A percentile compares a stretch with the other conserved stretches of the same genome.
Evolutionary conservation across 53 echinoderm and acorn worm genomes (phyloP).

Genomic region (Holothuria leucospilota): DNA sequence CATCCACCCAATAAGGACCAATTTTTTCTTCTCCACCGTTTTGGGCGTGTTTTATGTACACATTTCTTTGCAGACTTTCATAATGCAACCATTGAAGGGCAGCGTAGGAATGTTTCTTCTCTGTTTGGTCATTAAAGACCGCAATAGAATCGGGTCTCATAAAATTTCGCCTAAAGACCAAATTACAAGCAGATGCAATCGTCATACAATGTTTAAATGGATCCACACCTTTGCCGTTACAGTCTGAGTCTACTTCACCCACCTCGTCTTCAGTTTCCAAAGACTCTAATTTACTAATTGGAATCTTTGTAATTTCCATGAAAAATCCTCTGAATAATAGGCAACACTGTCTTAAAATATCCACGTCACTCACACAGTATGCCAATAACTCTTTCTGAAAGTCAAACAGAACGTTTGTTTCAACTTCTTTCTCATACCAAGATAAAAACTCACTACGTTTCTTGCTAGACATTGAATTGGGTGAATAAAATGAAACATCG

Average conservation of each 20-base stretch:
- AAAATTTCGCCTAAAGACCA: conserved; percentile 55
- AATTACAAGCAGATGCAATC: conserved; percentile 62
- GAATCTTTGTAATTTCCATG: conserved; percentile 25
- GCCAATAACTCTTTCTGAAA: conserved; percentile 40
- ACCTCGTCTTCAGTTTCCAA: neutral
- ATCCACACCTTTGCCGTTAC: conserved; percentile 51
- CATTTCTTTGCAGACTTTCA: neutral
- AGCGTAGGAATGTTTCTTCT: conserved; percentile 40
- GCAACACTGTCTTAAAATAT: conserved; percentile 55
- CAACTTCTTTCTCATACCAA: conserved; percentile 39
- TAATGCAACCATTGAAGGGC: conserved; percentile 40
- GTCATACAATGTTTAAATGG: conserved; percentile 70
- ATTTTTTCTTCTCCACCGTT: conserved; percentile 44
- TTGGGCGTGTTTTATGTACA: conserved; percentile 41
- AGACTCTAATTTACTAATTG: neutral
- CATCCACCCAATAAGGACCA: conserved; percentile 50
- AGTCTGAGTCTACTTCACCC: too few relatives aligned
- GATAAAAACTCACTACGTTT: conserved; percentile 31
- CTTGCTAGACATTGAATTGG: conserved; percentile 10
- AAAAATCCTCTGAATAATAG: conserved; percentile 48
- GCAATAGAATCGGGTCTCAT: conserved; percentile 32
- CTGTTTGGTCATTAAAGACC: conserved; percentile 27
- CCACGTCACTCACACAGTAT: conserved; percentile 63
- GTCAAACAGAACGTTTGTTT: conserved; percentile 36
- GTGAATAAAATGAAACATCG: conserved; percentile 2